Conservation (phyloP, 2,888 invertebrate species). For the Peribatodes rhomboidaria region DNA sequence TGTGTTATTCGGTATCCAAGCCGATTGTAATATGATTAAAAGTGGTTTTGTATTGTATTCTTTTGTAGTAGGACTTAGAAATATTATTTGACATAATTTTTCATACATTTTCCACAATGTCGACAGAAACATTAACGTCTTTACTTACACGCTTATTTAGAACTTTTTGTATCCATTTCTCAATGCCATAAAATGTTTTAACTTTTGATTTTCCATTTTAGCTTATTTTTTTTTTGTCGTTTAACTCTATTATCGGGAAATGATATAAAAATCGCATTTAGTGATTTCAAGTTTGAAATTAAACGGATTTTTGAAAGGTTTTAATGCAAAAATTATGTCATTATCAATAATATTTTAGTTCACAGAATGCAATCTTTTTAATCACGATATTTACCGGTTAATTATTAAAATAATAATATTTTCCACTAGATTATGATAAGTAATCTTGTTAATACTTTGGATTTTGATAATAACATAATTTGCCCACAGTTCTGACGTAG, state of each 20-base stretch:
- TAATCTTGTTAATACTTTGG: background rate
- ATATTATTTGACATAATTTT: slow-evolving; percentile 13
- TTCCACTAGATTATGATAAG: slow-evolving; percentile 4
- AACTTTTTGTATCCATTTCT: background rate
- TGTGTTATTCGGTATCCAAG: slow-evolving; percentile 36
- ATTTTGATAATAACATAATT: slow-evolving; percentile 6
- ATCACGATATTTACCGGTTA: background rate
- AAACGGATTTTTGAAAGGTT: too few species aligned
- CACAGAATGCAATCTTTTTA: slow-evolving; percentile 1
- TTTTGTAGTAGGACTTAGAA: slow-evolving; percentile 15
- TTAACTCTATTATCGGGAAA: too few species aligned
- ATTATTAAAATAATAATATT: background rate
- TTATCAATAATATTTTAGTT: too few species aligned
- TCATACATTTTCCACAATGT: slow-evolving; percentile 6
- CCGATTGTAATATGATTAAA: slow-evolving; percentile 32
- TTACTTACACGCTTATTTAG: background rate
- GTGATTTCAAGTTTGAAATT: too few species aligned
- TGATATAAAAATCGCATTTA: background rate
- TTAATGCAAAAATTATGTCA: background rate
- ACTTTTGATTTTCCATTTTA: background rate
- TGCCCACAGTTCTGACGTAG: slow-evolving; percentile 1
- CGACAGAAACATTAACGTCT: background rate
- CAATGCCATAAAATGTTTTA: background rate
- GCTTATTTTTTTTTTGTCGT: too few species aligned
- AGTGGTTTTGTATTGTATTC: slow-evolving; percentile 26